A percentile compares a stretch with the other conserved stretches of the same genome.
These are phyloP conservation scores for Sarcophaga peregrina DNA, from an alignment of 1,140 invertebrate species.

Conservation along the genomic window DNA sequence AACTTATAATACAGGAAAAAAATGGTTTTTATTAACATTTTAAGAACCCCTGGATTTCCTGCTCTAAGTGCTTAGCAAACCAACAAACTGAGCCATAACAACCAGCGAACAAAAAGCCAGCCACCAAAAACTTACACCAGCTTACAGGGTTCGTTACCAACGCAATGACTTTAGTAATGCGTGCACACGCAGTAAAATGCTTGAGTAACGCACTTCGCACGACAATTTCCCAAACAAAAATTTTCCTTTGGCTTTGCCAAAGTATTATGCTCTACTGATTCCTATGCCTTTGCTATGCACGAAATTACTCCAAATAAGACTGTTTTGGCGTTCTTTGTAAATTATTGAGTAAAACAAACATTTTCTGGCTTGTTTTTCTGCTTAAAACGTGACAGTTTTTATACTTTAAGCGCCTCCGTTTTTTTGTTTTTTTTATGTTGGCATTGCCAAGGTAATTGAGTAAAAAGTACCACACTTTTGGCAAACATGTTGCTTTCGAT, in stretches of 20 bases:
- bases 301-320: too few relatives aligned
- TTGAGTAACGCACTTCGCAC: not conserved
- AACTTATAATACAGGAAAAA: too few relatives aligned
- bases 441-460: constrained; percentile 2
- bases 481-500: not conserved
- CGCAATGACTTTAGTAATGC: not conserved
- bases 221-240: not conserved
- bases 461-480: not conserved
- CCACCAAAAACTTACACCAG: not conserved
- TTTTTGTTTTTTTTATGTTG: not conserved
- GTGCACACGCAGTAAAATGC: not conserved
- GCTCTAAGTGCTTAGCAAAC: not conserved
- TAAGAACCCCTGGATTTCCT: too few relatives aligned
- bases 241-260: not conserved
- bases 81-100: not conserved
- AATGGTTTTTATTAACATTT: too few relatives aligned
- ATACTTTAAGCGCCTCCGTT: not conserved
- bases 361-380: not conserved
- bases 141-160: not conserved
- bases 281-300: too few relatives aligned
- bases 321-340: too few relatives aligned
- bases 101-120: constrained; percentile 13
- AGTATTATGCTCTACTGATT: too few relatives aligned
- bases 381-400: constrained; percentile 10
- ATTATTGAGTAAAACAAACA: too few relatives aligned